phyloP scores from a whole-genome alignment of 1,140 invertebrate species.

The Aphis gossypii region DNA sequence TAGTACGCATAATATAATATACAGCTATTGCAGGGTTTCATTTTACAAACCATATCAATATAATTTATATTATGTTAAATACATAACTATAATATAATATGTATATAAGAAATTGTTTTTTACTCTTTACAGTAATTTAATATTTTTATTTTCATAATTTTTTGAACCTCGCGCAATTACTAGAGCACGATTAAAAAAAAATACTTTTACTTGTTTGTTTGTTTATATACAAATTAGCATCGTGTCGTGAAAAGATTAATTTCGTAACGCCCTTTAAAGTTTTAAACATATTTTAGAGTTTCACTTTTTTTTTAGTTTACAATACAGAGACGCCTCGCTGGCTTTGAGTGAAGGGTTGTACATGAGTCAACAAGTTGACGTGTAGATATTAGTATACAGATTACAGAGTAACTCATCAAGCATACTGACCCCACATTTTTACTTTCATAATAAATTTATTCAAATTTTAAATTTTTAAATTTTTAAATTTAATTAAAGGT shows the following conservation, averaged over 20 bases:
- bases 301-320: background rate
- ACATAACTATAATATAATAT: background rate
- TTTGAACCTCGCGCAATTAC: background rate
- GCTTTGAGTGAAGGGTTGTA: background rate
- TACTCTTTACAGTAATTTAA: background rate
- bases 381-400: background rate
- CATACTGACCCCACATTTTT: background rate
- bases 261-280: background rate
- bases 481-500: too few relatives aligned
- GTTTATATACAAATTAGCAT: background rate
- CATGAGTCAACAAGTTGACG: background rate
- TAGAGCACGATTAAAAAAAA: background rate
- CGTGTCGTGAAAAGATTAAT: background rate
- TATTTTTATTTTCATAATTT: background rate
- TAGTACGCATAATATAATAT: background rate
- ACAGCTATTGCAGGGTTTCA: background rate
- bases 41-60: background rate
- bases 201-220: background rate
- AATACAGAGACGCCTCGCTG: background rate
- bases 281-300: slow-evolving; percentile 12
- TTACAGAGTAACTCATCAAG: background rate
- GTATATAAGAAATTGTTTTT: background rate
- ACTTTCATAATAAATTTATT: background rate
- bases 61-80: background rate
- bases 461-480: background rate